Conservation (phyloP, 2,888 invertebrate species). For the Hypomecis punctinalis region DNA sequence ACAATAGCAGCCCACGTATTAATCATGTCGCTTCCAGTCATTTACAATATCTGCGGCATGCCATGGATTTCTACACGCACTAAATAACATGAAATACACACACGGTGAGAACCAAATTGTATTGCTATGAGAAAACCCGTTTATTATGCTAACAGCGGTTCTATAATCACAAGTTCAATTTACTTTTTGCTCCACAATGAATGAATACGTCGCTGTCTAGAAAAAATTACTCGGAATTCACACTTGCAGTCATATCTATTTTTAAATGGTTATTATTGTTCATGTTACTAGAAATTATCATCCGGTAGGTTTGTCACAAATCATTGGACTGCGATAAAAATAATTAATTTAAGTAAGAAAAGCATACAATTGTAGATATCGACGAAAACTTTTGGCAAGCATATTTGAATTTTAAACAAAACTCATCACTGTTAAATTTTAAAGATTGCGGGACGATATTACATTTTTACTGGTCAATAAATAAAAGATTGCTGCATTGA, state of each 20-base stretch:
- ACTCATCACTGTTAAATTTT: background rate
- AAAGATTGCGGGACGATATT: background rate
- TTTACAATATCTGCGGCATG: constrained; percentile 42
- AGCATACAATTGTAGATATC: background rate
- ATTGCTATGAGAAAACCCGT: constrained; percentile 71
- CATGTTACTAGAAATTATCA: background rate
- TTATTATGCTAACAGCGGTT: constrained; percentile 68
- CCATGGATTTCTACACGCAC: constrained; percentile 61
- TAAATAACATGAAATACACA: constrained; percentile 56
- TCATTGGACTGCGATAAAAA: background rate
- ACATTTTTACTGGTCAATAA: background rate
- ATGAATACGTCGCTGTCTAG: constrained; percentile 56
- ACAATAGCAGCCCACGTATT: constrained; percentile 27
- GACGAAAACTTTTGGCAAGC: background rate
- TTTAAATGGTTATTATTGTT: constrained; percentile 20
- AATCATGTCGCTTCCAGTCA: constrained; percentile 32
- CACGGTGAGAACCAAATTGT: constrained; percentile 71
- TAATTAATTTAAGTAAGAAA: background rate
- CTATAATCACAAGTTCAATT: constrained; percentile 71
- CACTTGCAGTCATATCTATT: constrained; percentile 33
- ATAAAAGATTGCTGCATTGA: background rate
- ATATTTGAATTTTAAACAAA: background rate
- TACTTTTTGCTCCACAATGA: constrained; percentile 68
- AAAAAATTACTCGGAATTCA: constrained; percentile 52
- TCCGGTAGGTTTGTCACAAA: background rate